Conservation (phyloP, 2,888 invertebrate species). For the Catocala nupta region DNA sequence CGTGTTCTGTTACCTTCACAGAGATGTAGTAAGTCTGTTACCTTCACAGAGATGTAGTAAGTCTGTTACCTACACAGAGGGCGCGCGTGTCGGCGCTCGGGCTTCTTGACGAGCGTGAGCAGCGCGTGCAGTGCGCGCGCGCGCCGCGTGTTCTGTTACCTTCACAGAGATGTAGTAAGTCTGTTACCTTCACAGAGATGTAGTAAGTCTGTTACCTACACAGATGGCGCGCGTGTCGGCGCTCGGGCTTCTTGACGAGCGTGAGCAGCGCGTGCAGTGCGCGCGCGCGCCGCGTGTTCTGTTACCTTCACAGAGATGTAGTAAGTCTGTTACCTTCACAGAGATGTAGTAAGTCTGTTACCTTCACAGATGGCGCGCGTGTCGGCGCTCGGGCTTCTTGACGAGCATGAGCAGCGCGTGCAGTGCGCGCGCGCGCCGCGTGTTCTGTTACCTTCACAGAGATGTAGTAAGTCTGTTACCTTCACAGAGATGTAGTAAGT, state of each 20-base stretch:
- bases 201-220: conserved; percentile 64
- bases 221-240: conserved; percentile 72
- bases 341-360: conserved; percentile 35
- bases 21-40: conserved; percentile 35
- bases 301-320: too few species aligned
- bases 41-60: conserved; percentile 68
- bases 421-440: conserved; percentile 69
- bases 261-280: conserved; percentile 76
- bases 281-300: conserved; percentile 70
- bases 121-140: conserved; percentile 72
- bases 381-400: conserved; percentile 76
- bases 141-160: too few species aligned
- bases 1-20: conserved; percentile 35
- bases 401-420: conserved; percentile 77
- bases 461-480: conserved; percentile 54
- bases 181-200: too few species aligned
- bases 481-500: conserved; percentile 61
- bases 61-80: conserved; percentile 73
- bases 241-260: conserved; percentile 76
- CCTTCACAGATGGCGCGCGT: conserved; percentile 77
- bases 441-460: conserved; percentile 21
- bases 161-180: too few species aligned
- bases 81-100: conserved; percentile 71
- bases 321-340: not conserved
- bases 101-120: conserved; percentile 78